These are phyloP conservation scores for Dascyllus trimaculatus DNA, from an alignment of 2,113 vertebrate genomes.

Conservation along the genomic window DNA sequence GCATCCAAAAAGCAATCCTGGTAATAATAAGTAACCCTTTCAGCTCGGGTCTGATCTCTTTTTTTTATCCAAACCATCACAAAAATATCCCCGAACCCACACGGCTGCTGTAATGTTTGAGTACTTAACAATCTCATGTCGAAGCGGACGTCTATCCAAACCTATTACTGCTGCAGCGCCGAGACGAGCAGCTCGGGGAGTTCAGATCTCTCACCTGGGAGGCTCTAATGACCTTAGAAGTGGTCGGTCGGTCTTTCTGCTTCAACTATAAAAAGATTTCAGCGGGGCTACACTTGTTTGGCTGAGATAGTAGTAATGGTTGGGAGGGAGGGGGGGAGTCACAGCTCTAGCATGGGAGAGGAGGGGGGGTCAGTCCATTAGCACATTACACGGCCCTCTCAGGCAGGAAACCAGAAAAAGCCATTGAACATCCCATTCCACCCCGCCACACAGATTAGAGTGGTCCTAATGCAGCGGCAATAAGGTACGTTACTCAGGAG, in stretches of 20 bases:
- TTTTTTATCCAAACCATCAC: constrained; percentile 16
- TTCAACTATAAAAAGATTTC: constrained; percentile 72
- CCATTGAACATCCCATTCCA: constrained; percentile 73
- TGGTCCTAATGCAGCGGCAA: constrained; percentile 68
- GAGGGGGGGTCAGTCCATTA: constrained; percentile 81
- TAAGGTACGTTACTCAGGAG: constrained; percentile 56
- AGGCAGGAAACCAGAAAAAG: constrained; percentile 70
- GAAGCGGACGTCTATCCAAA: constrained; percentile 36
- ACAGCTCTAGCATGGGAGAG: constrained; percentile 36
- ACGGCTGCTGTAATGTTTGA: constrained; percentile 16
- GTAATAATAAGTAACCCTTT: constrained; percentile 2
- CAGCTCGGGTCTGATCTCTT: not conserved
- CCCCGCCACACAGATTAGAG: constrained; percentile 66
- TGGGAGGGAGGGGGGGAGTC: constrained; percentile 38
- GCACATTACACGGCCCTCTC: constrained; percentile 74
- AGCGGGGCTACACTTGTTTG: constrained; percentile 52
- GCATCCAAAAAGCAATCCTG: not conserved
- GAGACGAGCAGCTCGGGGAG: constrained; percentile 9
- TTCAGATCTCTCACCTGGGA: constrained; percentile 47
- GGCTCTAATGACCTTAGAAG: constrained; percentile 40
- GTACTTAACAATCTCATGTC: constrained; percentile 34
- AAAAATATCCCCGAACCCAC: constrained; percentile 10
- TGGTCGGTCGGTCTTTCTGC: constrained; percentile 30
- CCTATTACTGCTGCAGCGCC: constrained; percentile 33
- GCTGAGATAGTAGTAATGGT: constrained; percentile 21